Conservation (phyloP, 2,888 invertebrate species). For the Caenorhabditis parvicauda region DNA sequence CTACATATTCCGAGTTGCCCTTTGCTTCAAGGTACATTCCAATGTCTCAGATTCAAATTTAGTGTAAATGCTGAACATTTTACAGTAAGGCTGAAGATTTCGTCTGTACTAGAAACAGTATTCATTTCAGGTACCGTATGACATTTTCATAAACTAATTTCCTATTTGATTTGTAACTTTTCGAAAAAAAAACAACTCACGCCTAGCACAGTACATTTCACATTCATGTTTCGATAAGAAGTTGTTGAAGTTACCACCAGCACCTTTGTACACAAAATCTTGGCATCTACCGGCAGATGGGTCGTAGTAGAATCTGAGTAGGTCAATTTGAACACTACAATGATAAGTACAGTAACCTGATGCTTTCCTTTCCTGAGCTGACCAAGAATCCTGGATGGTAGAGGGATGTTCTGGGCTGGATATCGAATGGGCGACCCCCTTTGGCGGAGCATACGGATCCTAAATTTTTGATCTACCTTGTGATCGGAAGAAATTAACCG, state of each 20-base stretch:
- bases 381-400: conserved; percentile 42
- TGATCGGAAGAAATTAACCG: background rate
- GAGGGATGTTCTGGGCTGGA: conserved; percentile 30
- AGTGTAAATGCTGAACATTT: no score
- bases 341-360: conserved; percentile 8
- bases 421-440: conserved; percentile 47
- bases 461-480: conserved; percentile 1
- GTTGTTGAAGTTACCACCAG: conserved; percentile 54
- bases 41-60: no score
- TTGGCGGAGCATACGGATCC: conserved; percentile 39
- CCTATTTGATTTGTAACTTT: no score
- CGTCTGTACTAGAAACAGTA: no score
- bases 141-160: no score
- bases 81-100: no score
- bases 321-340: background rate
- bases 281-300: conserved; percentile 35
- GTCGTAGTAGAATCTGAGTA: conserved; percentile 48
- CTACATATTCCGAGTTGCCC: no score
- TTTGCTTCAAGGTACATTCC: no score
- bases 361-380: conserved; percentile 37
- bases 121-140: no score
- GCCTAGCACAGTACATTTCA: conserved; percentile 45
- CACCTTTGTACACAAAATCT: conserved; percentile 43
- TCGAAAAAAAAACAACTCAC: conserved; percentile 11
- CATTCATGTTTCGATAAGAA: conserved; percentile 50